Conservation (phyloP, 2,888 invertebrate genomes). For the Hetaerina titia region DNA sequence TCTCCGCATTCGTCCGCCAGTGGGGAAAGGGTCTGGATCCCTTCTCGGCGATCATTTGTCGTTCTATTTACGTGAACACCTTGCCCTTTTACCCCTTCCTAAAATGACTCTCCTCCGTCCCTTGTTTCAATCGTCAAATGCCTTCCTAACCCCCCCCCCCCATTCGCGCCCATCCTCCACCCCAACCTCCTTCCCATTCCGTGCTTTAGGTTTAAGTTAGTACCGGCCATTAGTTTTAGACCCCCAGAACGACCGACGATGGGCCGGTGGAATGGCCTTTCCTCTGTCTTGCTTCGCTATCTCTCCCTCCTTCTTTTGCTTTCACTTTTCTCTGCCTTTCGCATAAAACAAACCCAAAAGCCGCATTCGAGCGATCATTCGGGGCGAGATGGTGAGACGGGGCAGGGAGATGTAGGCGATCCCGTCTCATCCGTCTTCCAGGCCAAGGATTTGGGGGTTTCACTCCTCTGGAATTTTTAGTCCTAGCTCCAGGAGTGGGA, state of each 20-base stretch:
- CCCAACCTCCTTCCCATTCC: not conserved
- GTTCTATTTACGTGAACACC: not conserved
- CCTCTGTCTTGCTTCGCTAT: not conserved
- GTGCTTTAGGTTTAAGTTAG: not conserved
- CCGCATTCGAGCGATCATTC: not conserved
- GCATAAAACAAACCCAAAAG: not conserved
- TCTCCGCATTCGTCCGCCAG: not conserved
- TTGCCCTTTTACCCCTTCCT: not conserved
- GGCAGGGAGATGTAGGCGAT: not conserved
- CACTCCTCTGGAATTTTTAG: too few species aligned
- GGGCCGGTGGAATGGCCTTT: not conserved
- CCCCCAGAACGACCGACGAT: not conserved
- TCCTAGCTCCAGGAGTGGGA: too few species aligned
- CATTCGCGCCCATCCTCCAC: not conserved
- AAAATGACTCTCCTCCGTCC: not conserved
- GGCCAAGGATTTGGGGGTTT: too few species aligned
- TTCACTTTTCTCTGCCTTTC: not conserved
- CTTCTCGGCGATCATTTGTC: not conserved
- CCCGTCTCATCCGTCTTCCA: too few species aligned
- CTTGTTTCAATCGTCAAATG: conserved; percentile 4
- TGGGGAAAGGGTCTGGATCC: not conserved
- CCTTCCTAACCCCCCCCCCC: not conserved
- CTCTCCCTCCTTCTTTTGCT: not conserved
- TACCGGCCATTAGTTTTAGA: not conserved
- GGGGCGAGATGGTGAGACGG: not conserved